Conservation (phyloP, 2,888 invertebrate species). For the Dorcus hopei region DNA sequence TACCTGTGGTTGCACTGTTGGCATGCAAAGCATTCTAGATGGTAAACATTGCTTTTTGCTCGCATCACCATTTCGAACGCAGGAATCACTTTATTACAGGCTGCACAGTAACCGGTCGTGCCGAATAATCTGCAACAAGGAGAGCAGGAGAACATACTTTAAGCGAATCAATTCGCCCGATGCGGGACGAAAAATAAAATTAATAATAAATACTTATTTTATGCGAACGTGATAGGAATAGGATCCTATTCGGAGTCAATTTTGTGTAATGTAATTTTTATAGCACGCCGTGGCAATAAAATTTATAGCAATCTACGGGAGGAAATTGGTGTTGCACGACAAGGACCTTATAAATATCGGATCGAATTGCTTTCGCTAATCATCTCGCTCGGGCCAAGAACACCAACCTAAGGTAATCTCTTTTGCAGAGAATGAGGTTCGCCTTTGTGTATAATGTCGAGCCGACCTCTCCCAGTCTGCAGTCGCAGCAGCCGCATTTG, state of each 20-base stretch:
- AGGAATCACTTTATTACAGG: slow-evolving; percentile 89
- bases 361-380: slow-evolving; percentile 34
- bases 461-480: slow-evolving; percentile 89
- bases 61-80: slow-evolving; percentile 96
- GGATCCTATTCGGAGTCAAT: slow-evolving; percentile 42
- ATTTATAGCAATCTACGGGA: slow-evolving; percentile 45
- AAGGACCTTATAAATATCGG: slow-evolving; percentile 42
- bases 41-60: slow-evolving; percentile 88
- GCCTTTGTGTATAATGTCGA: slow-evolving; percentile 88
- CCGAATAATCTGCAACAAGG: slow-evolving; percentile 72
- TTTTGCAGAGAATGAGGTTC: slow-evolving; percentile 85
- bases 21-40: slow-evolving; percentile 91
- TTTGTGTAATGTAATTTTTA: slow-evolving; percentile 47
- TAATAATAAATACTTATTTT: slow-evolving; percentile 24
- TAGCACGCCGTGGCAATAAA: slow-evolving; percentile 44
- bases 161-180: slow-evolving; percentile 1
- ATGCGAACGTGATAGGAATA: slow-evolving; percentile 28
- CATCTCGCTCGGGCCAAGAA: slow-evolving; percentile 26
- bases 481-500: slow-evolving; percentile 90
- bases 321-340: slow-evolving; percentile 38
- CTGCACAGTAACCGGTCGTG: slow-evolving; percentile 85
- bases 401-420: slow-evolving; percentile 84
- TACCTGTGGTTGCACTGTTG: slow-evolving; percentile 94
- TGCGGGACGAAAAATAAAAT: slow-evolving; percentile 10
- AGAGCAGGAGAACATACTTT: background rate